phyloP scores from a whole-genome alignment of 2,888 invertebrate species.

The Crioceris asparagi region DNA sequence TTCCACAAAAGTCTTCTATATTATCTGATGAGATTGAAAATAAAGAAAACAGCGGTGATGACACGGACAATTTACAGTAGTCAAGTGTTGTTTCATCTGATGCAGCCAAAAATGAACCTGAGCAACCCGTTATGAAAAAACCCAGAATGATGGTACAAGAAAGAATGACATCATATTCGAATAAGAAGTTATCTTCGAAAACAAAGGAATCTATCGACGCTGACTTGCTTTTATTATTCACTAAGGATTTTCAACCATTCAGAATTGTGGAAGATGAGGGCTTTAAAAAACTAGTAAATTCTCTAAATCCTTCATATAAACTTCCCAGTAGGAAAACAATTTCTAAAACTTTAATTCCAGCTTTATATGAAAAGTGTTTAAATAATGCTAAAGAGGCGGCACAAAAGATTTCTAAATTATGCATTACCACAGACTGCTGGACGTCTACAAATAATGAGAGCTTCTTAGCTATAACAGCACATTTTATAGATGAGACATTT shows the following conservation, averaged over 20 bases:
- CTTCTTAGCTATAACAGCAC: slow-evolving; percentile 10
- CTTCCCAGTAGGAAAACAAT: slow-evolving; percentile 6
- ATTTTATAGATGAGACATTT: slow-evolving; percentile 11
- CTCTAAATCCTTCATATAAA: slow-evolving; percentile 12
- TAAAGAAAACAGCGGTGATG: no score
- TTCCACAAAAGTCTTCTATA: no score
- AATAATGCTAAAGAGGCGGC: slow-evolving; percentile 1
- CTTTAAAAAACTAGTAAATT: slow-evolving; percentile 14
- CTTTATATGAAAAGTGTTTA: slow-evolving; percentile 5
- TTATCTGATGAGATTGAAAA: no score
- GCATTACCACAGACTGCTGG: slow-evolving; percentile 15
- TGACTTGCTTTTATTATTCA: slow-evolving; percentile 12
- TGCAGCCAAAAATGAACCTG: no score
- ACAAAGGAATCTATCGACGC: no score
- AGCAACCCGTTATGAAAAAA: no score
- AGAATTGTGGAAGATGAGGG: slow-evolving; percentile 17
- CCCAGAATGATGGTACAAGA: no score
- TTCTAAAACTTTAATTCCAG: slow-evolving; percentile 3
- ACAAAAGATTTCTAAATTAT: slow-evolving; percentile 4
- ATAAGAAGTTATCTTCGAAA: no score
- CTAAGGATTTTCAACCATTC: slow-evolving; percentile 18
- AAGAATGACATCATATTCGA: no score
- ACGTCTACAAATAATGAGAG: slow-evolving; percentile 10
- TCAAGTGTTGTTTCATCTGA: no score
- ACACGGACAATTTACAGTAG: no score